Percentiles rank a stretch among this genome's conserved stretches.
Conservation (phyloP, 2,797 vertebrate genomes). For the Sebastes itinus region DNA sequence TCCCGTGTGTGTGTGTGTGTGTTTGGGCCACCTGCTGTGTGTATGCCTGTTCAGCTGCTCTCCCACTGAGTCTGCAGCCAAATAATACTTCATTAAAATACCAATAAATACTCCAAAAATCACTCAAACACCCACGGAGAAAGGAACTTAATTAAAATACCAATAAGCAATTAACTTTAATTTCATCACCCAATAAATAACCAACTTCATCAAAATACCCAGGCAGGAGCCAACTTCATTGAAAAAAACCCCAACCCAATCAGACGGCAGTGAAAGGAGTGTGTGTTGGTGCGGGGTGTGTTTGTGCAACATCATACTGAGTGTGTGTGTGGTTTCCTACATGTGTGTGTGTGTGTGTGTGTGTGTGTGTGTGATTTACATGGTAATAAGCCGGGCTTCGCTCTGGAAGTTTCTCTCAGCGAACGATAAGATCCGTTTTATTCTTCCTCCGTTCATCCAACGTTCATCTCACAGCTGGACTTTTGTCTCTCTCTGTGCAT, state of each 20-base stretch:
- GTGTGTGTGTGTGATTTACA: constrained; percentile 57
- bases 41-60: constrained; percentile 74
- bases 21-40: constrained; percentile 74
- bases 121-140: constrained; percentile 63
- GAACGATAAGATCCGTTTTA: constrained; percentile 62
- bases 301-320: constrained; percentile 63
- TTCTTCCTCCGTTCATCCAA: constrained; percentile 62
- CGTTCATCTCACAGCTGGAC: constrained; percentile 77
- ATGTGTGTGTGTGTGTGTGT: constrained; percentile 13
- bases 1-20: constrained; percentile 21
- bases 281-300: constrained; percentile 46
- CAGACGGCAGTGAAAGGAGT: constrained; percentile 38
- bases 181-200: constrained; percentile 73
- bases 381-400: constrained; percentile 58
- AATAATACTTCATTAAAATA: constrained; percentile 79
- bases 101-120: constrained; percentile 74
- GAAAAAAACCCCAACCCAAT: constrained; percentile 24
- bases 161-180: constrained; percentile 77
- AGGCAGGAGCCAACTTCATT: constrained; percentile 61
- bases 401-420: constrained; percentile 52
- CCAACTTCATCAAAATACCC: constrained; percentile 68
- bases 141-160: constrained; percentile 79
- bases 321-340: neutral
- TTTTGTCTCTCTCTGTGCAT: constrained; percentile 57
- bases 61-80: constrained; percentile 70